phyloP scores from a whole-genome alignment of 64 coral and sea anemone genomes.

The Montipora cactus region DNA sequence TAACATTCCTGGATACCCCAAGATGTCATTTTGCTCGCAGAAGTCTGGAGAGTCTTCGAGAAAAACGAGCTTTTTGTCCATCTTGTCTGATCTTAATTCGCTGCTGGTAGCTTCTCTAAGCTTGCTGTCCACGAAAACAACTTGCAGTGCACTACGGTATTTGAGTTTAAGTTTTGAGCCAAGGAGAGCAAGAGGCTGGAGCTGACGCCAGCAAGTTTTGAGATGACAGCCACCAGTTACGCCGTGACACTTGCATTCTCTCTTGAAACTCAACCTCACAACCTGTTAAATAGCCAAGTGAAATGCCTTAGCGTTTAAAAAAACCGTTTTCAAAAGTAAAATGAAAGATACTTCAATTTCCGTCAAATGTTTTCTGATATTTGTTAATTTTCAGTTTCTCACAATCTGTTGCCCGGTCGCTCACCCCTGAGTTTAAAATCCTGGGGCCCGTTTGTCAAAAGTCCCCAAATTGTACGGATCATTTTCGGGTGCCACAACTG shows the following conservation, averaged over 20 bases:
- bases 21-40: constrained; percentile 36
- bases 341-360: not conserved
- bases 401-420: no score
- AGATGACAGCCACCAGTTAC: constrained; percentile 54
- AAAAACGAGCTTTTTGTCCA: constrained; percentile 65
- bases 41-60: constrained; percentile 69
- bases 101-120: constrained; percentile 17
- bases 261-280: constrained; percentile 44
- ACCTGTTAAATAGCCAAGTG: constrained; percentile 15
- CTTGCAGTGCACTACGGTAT: constrained; percentile 64
- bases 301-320: not conserved
- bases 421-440: no score
- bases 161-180: constrained; percentile 77
- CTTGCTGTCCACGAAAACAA: constrained; percentile 43
- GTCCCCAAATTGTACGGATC: no score
- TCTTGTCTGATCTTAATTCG: constrained; percentile 6
- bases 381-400: not conserved
- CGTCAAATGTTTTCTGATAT: not conserved
- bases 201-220: constrained; percentile 64
- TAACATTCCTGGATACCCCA: constrained; percentile 59
- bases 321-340: not conserved
- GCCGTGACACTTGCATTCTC: constrained; percentile 79
- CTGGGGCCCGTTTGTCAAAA: no score
- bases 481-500: no score
- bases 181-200: constrained; percentile 49